Conservation (phyloP, 2,797 vertebrate species). For the Phoxinus dragarum region DNA sequence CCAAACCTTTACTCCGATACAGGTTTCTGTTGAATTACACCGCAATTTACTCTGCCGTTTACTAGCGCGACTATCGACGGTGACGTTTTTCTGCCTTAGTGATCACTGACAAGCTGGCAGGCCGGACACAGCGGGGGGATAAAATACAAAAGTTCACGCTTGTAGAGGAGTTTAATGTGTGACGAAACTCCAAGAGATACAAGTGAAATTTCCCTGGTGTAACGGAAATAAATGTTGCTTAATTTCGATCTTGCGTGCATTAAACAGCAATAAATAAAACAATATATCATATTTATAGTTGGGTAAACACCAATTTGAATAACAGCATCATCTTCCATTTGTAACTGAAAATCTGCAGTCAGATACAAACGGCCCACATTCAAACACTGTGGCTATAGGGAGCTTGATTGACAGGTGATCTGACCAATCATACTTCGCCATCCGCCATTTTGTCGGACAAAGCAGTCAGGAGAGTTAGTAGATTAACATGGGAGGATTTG, state of each 20-base stretch:
- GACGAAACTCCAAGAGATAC: neutral
- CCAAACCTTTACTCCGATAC: slow-evolving; percentile 27
- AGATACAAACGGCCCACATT: neutral
- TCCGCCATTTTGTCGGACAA: no score
- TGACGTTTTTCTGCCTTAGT: slow-evolving; percentile 58
- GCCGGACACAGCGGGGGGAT: slow-evolving; percentile 27
- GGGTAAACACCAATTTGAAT: neutral
- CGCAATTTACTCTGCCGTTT: slow-evolving; percentile 55
- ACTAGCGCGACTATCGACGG: slow-evolving; percentile 43
- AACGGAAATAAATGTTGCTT: slow-evolving; percentile 17
- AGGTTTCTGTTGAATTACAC: slow-evolving; percentile 55
- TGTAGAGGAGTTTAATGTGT: slow-evolving; percentile 16
- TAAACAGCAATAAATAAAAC: neutral
- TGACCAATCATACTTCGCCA: no score
- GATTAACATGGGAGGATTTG: no score
- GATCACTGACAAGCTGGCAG: slow-evolving; percentile 31
- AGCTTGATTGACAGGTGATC: no score
- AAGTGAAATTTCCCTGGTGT: slow-evolving; percentile 16
- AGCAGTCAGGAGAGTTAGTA: no score
- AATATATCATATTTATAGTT: neutral
- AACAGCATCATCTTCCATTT: neutral
- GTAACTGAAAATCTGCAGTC: neutral
- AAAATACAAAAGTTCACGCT: slow-evolving; percentile 40
- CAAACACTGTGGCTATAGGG: neutral
- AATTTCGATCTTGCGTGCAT: neutral